These are phyloP conservation scores for Tenodera sinensis DNA, from an alignment of 2,888 invertebrate genomes.

Conservation along the genomic window DNA sequence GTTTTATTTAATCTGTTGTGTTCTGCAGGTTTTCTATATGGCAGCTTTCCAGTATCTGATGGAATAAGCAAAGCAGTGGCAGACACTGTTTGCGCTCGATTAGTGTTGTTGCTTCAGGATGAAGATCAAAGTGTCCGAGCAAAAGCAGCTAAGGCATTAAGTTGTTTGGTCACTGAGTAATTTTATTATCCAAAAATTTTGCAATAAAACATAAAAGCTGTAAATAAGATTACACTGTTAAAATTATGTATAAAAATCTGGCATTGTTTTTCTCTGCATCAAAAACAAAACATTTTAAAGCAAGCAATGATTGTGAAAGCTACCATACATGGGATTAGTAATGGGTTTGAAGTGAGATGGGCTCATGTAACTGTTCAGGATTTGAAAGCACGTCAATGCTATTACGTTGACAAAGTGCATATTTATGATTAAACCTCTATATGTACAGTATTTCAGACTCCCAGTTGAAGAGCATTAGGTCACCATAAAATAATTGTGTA, in stretches of 20 bases:
- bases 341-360: not conserved
- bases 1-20: not conserved
- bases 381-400: not conserved
- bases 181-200: not conserved
- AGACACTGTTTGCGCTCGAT: constrained; percentile 48
- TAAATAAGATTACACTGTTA: not conserved
- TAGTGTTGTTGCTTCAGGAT: constrained; percentile 56
- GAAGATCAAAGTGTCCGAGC: constrained; percentile 53
- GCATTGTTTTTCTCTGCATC: not conserved
- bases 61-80: constrained; percentile 43
- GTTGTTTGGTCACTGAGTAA: constrained; percentile 18
- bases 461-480: not conserved
- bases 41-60: constrained; percentile 32
- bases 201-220: not conserved
- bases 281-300: not conserved
- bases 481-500: not conserved
- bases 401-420: not conserved
- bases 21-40: constrained; percentile 42
- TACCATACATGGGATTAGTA: not conserved
- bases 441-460: not conserved
- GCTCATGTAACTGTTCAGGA: not conserved
- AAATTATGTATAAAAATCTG: not conserved
- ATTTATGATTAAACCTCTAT: not conserved
- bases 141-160: constrained; percentile 55
- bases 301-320: not conserved